These are phyloP conservation scores for Xenopus laevis DNA, from an alignment of 2,113 vertebrate genomes.

Conservation along the genomic window DNA sequence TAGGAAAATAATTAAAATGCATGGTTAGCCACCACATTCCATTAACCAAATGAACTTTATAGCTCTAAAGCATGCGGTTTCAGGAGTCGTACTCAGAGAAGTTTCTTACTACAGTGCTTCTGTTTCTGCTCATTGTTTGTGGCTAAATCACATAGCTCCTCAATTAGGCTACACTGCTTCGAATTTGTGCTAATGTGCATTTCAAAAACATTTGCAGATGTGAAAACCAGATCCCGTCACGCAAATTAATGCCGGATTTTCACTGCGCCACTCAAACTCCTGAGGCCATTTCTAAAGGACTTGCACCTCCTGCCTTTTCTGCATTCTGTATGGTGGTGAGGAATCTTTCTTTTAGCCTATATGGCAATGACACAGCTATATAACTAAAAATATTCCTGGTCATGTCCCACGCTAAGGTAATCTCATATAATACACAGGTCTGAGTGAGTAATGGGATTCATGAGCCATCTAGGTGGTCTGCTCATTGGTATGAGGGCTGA, in stretches of 20 bases:
- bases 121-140: constrained; percentile 20
- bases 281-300: too few relatives aligned
- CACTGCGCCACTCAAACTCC: neutral
- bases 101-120: neutral
- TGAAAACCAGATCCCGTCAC: constrained; percentile 2
- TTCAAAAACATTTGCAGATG: constrained; percentile 33
- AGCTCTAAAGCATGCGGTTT: neutral
- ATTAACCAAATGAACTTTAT: neutral
- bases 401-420: too few relatives aligned
- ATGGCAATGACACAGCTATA: too few relatives aligned
- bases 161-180: constrained; percentile 37
- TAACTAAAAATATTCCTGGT: too few relatives aligned
- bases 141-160: constrained; percentile 23
- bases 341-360: too few relatives aligned
- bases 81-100: neutral
- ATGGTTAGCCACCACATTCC: neutral
- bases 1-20: too few relatives aligned
- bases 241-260: constrained; percentile 4
- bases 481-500: too few relatives aligned
- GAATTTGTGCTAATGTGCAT: constrained; percentile 34
- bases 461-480: too few relatives aligned
- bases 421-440: too few relatives aligned
- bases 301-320: too few relatives aligned
- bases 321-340: too few relatives aligned
- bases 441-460: too few relatives aligned